Conservation (phyloP, 2,113 vertebrate genomes). For the Callocephalon fimbriatum region DNA sequence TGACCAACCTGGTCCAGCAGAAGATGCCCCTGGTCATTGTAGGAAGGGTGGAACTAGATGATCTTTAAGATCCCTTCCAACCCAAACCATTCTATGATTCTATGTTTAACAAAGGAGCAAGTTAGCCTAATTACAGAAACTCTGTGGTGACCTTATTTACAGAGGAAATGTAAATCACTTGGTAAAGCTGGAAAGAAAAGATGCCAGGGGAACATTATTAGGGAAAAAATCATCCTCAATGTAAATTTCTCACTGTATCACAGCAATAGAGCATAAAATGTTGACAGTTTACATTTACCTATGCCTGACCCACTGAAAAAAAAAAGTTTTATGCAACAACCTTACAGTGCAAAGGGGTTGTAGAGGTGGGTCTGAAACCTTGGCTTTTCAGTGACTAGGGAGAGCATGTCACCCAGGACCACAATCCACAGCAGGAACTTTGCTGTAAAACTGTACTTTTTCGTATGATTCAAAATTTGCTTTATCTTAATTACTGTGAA, state of each 20-base stretch:
- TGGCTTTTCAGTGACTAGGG: neutral
- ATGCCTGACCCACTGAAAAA: neutral
- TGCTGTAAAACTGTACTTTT: neutral
- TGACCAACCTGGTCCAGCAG: neutral
- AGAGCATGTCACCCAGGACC: neutral
- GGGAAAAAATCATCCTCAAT: neutral
- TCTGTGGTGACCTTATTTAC: neutral
- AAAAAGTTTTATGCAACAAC: neutral
- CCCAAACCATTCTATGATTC: neutral
- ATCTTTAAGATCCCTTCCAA: neutral
- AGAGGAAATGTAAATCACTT: neutral
- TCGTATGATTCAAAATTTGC: neutral
- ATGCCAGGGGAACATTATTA: neutral
- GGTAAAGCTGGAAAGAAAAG: neutral
- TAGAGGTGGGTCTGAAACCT: neutral
- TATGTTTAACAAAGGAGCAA: neutral
- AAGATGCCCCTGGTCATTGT: neutral
- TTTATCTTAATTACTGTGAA: neutral
- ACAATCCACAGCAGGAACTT: neutral
- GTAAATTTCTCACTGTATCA: neutral
- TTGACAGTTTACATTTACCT: neutral
- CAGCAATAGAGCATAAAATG: neutral
- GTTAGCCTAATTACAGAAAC: neutral
- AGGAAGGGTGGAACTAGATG: neutral
- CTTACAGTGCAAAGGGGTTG: neutral